phyloP scores from a whole-genome alignment of 1,140 invertebrate species.

The Archivesica marissinica region DNA sequence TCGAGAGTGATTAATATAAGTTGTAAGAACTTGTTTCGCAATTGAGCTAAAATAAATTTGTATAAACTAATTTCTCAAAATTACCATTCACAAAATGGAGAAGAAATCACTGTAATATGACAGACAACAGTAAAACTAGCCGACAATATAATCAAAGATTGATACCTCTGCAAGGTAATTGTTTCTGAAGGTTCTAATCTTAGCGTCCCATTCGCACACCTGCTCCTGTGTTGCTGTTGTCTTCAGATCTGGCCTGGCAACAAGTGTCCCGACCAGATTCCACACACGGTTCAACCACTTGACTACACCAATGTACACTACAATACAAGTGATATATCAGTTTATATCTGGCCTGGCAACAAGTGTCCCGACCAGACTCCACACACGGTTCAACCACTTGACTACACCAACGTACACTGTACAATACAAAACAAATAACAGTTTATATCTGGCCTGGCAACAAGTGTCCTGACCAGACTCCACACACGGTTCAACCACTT shows the following conservation, averaged over 20 bases:
- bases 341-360: slow-evolving; percentile 1
- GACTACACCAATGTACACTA: slow-evolving; percentile 42
- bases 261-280: slow-evolving; percentile 37
- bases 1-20: no score
- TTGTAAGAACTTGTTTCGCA: no score
- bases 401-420: slow-evolving; percentile 41
- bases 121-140: no score
- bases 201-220: slow-evolving; percentile 15
- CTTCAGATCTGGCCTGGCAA: background rate
- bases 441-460: no score
- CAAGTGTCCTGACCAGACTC: no score
- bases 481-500: no score
- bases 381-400: slow-evolving; percentile 46
- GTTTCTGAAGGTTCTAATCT: slow-evolving; percentile 24
- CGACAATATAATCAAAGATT: background rate
- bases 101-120: no score
- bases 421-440: no score
- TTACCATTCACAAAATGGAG: no score
- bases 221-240: background rate
- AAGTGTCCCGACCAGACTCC: slow-evolving; percentile 40
- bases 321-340: no score
- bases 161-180: slow-evolving; percentile 44
- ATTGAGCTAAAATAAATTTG: no score
- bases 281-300: slow-evolving; percentile 50
- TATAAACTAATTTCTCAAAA: background rate